phyloP scores from a whole-genome alignment of 2,797 vertebrate genomes.

The Gymnodraco acuticeps region DNA sequence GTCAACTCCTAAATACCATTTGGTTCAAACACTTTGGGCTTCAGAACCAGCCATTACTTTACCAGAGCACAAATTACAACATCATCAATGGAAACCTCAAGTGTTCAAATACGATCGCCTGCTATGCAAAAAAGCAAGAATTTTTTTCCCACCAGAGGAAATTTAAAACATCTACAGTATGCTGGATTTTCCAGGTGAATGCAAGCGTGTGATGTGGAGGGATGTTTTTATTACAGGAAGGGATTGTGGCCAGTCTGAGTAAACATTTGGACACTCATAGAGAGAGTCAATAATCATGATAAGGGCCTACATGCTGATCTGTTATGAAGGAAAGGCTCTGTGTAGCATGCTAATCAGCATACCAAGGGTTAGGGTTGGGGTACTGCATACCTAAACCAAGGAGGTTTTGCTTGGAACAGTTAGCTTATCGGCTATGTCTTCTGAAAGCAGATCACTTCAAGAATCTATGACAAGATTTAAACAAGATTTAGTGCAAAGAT shows the following conservation, averaged over 20 bases:
- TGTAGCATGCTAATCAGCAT: not conserved
- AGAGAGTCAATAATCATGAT: conserved; percentile 24
- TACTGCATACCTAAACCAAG: not conserved
- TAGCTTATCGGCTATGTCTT: not conserved
- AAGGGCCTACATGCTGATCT: conserved; percentile 17
- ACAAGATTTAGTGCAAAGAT: not conserved
- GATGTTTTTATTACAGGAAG: conserved; percentile 55
- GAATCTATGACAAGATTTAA: not conserved
- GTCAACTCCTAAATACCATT: conserved; percentile 29
- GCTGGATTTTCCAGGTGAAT: conserved; percentile 51
- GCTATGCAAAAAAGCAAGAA: conserved; percentile 28
- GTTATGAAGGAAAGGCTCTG: conserved; percentile 15
- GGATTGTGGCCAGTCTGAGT: conserved; percentile 41
- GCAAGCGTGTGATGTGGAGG: conserved; percentile 32
- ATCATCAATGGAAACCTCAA: conserved; percentile 63
- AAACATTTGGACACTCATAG: conserved; percentile 52
- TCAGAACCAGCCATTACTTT: conserved; percentile 54
- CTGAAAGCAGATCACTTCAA: not conserved
- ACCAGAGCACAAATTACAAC: conserved; percentile 63
- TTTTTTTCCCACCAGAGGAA: not conserved
- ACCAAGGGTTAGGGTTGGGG: not conserved
- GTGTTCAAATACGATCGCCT: conserved; percentile 52
- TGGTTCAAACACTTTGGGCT: conserved; percentile 26
- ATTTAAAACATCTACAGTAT: conserved; percentile 13
- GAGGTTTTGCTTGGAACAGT: not conserved